These are phyloP conservation scores for Xanthorhoe spadicearia DNA, from an alignment of 2,888 invertebrate species.

Conservation along the genomic window DNA sequence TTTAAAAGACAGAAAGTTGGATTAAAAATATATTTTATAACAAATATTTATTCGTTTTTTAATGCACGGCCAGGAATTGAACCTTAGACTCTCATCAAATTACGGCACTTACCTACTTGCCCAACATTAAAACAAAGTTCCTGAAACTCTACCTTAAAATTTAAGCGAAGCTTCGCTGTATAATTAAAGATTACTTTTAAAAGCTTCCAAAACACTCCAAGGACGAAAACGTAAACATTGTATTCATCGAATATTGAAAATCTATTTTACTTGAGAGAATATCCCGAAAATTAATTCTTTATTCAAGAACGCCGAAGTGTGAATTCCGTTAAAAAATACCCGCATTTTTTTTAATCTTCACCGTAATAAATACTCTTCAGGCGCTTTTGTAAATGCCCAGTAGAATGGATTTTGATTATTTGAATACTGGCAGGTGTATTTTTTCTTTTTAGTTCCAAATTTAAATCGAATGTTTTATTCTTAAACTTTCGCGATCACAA, in stretches of 20 bases:
- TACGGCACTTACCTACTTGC: too few relatives aligned
- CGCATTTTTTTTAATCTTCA: slow-evolving; percentile 26
- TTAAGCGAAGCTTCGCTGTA: too few relatives aligned
- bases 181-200: neutral
- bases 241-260: neutral
- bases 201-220: neutral
- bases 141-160: too few relatives aligned
- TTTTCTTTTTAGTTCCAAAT: slow-evolving; percentile 30
- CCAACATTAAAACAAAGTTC: too few relatives aligned
- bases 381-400: slow-evolving; percentile 30
- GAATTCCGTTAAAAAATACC: slow-evolving; percentile 23
- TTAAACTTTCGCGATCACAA: slow-evolving; percentile 28
- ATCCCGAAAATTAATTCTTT: slow-evolving; percentile 31
- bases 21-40: too few relatives aligned
- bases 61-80: too few relatives aligned
- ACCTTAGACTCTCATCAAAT: too few relatives aligned
- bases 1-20: too few relatives aligned
- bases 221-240: slow-evolving; percentile 1
- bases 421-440: slow-evolving; percentile 39
- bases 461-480: slow-evolving; percentile 30
- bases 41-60: too few relatives aligned
- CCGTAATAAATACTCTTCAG: slow-evolving; percentile 31
- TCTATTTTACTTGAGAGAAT: slow-evolving; percentile 13
- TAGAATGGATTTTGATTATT: slow-evolving; percentile 38
- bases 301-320: slow-evolving; percentile 27